Evolutionary conservation across 2,888 invertebrate species (phyloP).

Genomic region (Tricholauxania praeusta): DNA sequence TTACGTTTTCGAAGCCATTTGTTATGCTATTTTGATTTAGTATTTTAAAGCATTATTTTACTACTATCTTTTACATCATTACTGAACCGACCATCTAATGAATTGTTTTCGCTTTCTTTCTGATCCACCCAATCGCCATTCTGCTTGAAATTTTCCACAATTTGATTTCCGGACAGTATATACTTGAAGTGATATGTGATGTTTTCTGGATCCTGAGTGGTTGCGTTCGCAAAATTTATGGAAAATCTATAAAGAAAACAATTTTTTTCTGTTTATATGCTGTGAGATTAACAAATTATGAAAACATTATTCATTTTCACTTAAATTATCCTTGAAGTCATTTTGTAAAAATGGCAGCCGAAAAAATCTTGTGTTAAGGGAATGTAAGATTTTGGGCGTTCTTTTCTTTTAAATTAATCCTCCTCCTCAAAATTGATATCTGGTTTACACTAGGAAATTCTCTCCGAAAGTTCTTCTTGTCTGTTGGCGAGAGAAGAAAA

Average conservation of each 20-base stretch:
- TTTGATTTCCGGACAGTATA: slow-evolving; percentile 51
- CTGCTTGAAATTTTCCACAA: slow-evolving; percentile 62
- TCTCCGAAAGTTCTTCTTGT: no score
- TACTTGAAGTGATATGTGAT: slow-evolving; percentile 66
- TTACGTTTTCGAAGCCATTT: slow-evolving; percentile 40
- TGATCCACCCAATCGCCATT: slow-evolving; percentile 61
- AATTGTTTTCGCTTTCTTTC: slow-evolving; percentile 52
- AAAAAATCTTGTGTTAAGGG: no score
- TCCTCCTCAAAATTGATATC: no score
- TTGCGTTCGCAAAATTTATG: slow-evolving; percentile 63
- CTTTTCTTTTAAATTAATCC: no score
- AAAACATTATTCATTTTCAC: no score
- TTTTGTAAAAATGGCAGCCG: no score
- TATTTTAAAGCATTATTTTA: slow-evolving; percentile 27
- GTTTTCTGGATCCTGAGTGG: slow-evolving; percentile 55
- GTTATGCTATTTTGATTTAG: slow-evolving; percentile 35
- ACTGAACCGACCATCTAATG: slow-evolving; percentile 57
- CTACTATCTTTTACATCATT: slow-evolving; percentile 39
- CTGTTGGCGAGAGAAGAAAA: no score
- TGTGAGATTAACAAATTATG: no score
- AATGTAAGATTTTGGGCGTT: no score
- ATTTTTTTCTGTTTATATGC: no score
- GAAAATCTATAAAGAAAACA: slow-evolving; percentile 60
- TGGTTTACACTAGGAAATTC: no score
- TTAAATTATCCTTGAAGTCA: no score